Evolutionary conservation across 64 coral and sea anemone genomes (phyloP).

Genomic region (Dendrophyllia cribrosa): DNA sequence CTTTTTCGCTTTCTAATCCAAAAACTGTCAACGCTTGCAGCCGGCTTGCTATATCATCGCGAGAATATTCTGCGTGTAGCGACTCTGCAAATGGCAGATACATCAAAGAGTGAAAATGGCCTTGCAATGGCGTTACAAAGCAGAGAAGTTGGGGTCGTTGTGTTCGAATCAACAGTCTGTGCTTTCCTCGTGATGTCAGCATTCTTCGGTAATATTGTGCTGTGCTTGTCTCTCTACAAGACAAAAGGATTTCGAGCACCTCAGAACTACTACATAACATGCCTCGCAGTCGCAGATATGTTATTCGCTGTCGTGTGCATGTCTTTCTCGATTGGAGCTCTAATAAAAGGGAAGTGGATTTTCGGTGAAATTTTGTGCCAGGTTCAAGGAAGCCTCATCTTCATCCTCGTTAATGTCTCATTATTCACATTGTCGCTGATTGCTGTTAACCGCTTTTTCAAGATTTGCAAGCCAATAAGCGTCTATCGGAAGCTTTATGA

Average conservation of each 20-base stretch:
- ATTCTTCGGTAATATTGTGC: neutral
- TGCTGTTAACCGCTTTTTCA: slow-evolving; percentile 54
- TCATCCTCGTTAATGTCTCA: neutral
- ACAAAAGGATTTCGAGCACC: neutral
- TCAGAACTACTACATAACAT: slow-evolving; percentile 26
- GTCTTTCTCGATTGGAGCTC: slow-evolving; percentile 9
- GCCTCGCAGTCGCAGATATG: slow-evolving; percentile 7
- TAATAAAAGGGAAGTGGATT: slow-evolving; percentile 48
- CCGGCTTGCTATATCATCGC: neutral
- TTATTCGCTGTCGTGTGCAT: slow-evolving; percentile 8
- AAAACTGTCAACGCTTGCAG: neutral
- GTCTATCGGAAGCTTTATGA: neutral
- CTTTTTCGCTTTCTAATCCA: too few species aligned
- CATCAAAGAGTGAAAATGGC: neutral
- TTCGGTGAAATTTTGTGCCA: slow-evolving; percentile 35
- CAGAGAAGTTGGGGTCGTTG: neutral
- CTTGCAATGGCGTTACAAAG: neutral
- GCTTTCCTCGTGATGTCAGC: neutral
- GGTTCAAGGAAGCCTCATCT: slow-evolving; percentile 21
- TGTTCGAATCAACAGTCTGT: slow-evolving; percentile 9
- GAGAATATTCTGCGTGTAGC: too few species aligned
- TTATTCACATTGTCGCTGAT: slow-evolving; percentile 40
- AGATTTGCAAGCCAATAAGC: neutral
- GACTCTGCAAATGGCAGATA: neutral
- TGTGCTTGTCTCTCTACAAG: slow-evolving; percentile 32